These are phyloP conservation scores for Corythornis madagascariensis DNA, from an alignment of 2,113 vertebrate species.

Conservation along the genomic window DNA sequence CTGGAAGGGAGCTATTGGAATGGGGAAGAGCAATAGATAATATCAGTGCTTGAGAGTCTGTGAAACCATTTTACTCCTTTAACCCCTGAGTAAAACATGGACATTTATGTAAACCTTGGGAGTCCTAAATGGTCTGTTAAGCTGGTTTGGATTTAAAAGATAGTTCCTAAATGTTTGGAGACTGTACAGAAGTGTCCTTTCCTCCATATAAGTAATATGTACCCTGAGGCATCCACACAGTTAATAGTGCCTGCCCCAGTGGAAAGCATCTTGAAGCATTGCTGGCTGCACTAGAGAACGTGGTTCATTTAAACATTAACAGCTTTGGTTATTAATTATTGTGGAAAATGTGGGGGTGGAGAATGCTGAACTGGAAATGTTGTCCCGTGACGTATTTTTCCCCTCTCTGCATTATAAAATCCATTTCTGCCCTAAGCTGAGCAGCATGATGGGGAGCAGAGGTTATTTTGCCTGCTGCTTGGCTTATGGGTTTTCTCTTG, in stretches of 20 bases:
- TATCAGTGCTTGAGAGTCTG: background rate
- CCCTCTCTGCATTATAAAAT: background rate
- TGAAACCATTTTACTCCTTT: background rate
- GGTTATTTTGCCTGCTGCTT: background rate
- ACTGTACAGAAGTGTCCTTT: background rate
- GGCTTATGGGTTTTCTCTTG: background rate
- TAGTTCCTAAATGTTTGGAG: background rate
- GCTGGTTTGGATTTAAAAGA: background rate
- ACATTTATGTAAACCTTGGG: fast-evolving
- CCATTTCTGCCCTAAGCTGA: constrained; percentile 2
- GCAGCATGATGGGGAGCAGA: background rate
- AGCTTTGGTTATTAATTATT: constrained; percentile 59
- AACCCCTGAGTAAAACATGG: background rate
- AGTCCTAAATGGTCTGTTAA: background rate
- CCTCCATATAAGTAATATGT: background rate
- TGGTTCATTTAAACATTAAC: constrained; percentile 51
- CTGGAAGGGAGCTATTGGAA: background rate
- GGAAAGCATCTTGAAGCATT: constrained; percentile 3
- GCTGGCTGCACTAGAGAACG: background rate
- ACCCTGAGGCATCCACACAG: constrained; percentile 14
- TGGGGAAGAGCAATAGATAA: background rate
- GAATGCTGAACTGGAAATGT: constrained; percentile 4
- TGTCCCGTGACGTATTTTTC: background rate
- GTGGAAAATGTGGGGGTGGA: constrained; percentile 12
- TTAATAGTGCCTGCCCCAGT: background rate